These are phyloP conservation scores for Epinotia brunnichana DNA, from an alignment of 2,888 invertebrate species.

Conservation along the genomic window DNA sequence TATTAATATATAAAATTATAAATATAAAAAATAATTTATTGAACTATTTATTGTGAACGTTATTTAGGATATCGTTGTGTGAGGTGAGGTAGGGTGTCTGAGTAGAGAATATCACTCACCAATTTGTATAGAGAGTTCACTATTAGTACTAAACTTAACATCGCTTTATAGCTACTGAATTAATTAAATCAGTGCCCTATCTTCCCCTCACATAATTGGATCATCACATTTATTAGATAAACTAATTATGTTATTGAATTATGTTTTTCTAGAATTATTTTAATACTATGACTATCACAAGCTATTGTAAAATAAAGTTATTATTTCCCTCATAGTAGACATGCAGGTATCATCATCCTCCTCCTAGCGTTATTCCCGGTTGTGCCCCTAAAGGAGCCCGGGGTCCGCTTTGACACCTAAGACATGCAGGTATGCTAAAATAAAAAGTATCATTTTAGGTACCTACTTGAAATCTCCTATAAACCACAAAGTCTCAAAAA, in stretches of 20 bases:
- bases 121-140: too few relatives aligned
- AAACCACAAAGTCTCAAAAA: too few relatives aligned
- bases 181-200: background rate
- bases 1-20: conserved; percentile 34
- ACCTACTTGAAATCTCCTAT: too few relatives aligned
- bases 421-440: background rate
- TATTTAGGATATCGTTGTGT: conserved; percentile 14
- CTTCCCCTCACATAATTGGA: background rate
- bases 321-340: background rate
- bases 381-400: too few relatives aligned
- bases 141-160: too few relatives aligned
- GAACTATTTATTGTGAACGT: conserved; percentile 41
- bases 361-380: too few relatives aligned
- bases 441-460: background rate
- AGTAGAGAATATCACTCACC: too few relatives aligned
- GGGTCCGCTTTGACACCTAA: too few relatives aligned
- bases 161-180: too few relatives aligned
- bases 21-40: conserved; percentile 39
- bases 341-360: too few relatives aligned
- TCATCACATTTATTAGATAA: conserved; percentile 14
- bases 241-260: conserved; percentile 20
- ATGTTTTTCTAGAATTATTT: conserved; percentile 29
- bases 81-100: background rate
- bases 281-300: conserved; percentile 9
- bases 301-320: background rate